Evolutionary conservation across 2,113 vertebrate genomes (phyloP).

Genomic region (Zosterops borbonicus): DNA sequence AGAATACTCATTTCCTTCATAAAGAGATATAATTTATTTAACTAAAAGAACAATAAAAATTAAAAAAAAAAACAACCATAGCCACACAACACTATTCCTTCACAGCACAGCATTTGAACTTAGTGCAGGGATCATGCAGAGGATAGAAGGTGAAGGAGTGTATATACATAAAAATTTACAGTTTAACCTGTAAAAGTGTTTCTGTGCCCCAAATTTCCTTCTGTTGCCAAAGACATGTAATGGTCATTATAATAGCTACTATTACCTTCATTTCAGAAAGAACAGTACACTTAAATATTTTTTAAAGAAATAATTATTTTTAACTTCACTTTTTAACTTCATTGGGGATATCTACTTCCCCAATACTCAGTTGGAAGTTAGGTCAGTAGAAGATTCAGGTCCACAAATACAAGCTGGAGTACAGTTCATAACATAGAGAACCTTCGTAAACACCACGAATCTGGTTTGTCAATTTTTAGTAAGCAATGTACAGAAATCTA

Average conservation of each 20-base stretch:
- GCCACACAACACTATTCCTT: background rate
- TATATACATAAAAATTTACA: background rate
- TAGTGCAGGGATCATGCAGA: background rate
- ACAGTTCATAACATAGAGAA: background rate
- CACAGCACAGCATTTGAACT: background rate
- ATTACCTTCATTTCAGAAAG: background rate
- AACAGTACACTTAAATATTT: background rate
- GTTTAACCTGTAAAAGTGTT: background rate
- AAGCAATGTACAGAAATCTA: background rate
- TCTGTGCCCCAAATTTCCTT: background rate
- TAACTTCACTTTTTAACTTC: background rate
- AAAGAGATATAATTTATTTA: background rate
- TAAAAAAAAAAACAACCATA: background rate
- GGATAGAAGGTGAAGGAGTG: background rate
- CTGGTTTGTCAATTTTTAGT: background rate
- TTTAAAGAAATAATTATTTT: background rate
- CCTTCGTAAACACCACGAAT: background rate
- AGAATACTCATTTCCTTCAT: background rate
- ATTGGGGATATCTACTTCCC: background rate
- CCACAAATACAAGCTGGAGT: fast-evolving
- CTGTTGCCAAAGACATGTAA: background rate
- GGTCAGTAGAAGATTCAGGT: background rate
- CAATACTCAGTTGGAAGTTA: background rate
- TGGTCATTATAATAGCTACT: background rate
- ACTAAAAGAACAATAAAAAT: background rate